A percentile compares a stretch with the other conserved stretches of the same genome.
These are phyloP conservation scores for Pseudochirops corinnae DNA, from an alignment of 2,797 vertebrate genomes.

Conservation along the genomic window DNA sequence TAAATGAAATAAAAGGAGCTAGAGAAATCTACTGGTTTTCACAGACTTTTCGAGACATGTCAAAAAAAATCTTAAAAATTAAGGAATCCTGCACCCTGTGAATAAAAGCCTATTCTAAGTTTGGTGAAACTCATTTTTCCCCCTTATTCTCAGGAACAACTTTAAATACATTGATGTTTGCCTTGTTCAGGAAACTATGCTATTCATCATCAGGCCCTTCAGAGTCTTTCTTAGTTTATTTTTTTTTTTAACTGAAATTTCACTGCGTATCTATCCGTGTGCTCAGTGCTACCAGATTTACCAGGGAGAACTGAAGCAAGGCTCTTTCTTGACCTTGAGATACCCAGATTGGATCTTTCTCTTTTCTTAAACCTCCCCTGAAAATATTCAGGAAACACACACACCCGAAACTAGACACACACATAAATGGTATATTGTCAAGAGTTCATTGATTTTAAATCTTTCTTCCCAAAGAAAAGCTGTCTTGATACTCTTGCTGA, in stretches of 20 bases:
- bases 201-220: not conserved
- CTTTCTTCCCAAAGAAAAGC: not conserved
- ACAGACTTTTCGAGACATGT: not conserved
- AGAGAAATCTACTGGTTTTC: not conserved
- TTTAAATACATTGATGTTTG: not conserved
- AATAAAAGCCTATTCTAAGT: not conserved
- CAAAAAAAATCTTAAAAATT: not conserved
- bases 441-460: slow-evolving; percentile 19
- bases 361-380: not conserved
- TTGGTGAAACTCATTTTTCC: not conserved
- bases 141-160: not conserved
- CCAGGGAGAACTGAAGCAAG: not conserved
- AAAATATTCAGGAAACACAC: not conserved
- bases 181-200: slow-evolving; percentile 5
- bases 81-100: not conserved
- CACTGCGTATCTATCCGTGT: too few relatives aligned
- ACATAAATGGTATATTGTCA: not conserved
- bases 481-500: not conserved
- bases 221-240: not conserved
- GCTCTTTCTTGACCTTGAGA: not conserved
- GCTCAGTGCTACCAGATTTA: not conserved
- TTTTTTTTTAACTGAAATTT: not conserved
- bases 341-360: not conserved
- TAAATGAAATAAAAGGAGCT: slow-evolving; percentile 4
- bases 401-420: not conserved